phyloP scores from a whole-genome alignment of 92 coral and sea anemone genomes.

The Ricordea florida region DNA sequence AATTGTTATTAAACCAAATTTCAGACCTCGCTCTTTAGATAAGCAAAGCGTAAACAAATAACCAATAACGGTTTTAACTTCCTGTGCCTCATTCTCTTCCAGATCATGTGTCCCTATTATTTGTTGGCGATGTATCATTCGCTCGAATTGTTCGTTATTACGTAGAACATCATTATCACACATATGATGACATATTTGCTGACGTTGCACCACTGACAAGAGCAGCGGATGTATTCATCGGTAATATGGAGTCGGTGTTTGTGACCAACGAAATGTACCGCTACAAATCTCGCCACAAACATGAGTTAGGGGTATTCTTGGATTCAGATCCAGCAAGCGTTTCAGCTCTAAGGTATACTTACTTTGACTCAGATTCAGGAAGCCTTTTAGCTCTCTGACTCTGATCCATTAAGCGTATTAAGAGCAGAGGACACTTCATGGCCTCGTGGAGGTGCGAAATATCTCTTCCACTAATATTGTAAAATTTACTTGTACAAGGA shows the following conservation, averaged over 20 bases:
- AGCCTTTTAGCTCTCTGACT: no score
- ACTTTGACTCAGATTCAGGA: neutral
- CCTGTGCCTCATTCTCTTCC: no score
- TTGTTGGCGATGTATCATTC: conserved; percentile 29
- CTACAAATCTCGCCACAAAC: neutral
- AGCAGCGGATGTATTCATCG: conserved; percentile 17
- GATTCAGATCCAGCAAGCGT: conserved; percentile 24
- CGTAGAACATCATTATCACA: conserved; percentile 7
- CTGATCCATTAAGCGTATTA: no score
- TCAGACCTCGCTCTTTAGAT: no score
- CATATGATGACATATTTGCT: conserved; percentile 24
- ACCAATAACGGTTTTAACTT: no score
- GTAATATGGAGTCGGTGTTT: conserved; percentile 15
- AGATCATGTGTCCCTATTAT: conserved; percentile 11
- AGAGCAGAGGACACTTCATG: no score
- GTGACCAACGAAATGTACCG: neutral
- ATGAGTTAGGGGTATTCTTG: neutral
- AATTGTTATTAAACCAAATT: no score
- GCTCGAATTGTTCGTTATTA: conserved; percentile 22
- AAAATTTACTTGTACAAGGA: no score
- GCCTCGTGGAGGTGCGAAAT: no score
- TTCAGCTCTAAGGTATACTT: conserved; percentile 14
- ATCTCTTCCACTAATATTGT: no score
- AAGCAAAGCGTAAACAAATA: no score
- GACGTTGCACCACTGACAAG: neutral